phyloP scores from a whole-genome alignment of 1,140 invertebrate species.

The Theocolax elegans region DNA sequence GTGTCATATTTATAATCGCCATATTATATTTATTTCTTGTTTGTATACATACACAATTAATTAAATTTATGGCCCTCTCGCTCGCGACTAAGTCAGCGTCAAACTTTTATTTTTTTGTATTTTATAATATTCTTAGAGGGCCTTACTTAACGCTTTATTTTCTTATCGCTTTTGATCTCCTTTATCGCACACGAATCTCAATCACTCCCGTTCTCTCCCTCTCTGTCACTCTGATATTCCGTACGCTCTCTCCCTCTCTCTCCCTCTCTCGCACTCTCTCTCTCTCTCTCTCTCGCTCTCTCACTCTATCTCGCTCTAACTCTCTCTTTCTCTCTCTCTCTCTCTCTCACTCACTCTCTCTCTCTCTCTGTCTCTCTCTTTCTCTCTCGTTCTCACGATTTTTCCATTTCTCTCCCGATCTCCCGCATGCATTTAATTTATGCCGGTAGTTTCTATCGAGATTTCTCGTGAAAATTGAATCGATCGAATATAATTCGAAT shows the following conservation, averaged over 20 bases:
- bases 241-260: slow-evolving; percentile 32
- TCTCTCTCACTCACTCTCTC: slow-evolving; percentile 37
- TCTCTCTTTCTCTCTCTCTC: slow-evolving; percentile 38
- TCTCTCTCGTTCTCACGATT: slow-evolving; percentile 39
- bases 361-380: slow-evolving; percentile 32
- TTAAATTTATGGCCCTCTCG: slow-evolving; percentile 61
- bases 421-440: slow-evolving; percentile 40
- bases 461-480: slow-evolving; percentile 44
- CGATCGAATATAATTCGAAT: slow-evolving; percentile 33
- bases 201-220: slow-evolving; percentile 33
- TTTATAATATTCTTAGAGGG: slow-evolving; percentile 32
- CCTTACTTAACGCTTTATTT: slow-evolving; percentile 42
- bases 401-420: slow-evolving; percentile 32
- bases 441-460: slow-evolving; percentile 36
- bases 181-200: slow-evolving; percentile 43
- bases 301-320: too few species aligned
- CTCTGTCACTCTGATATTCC: slow-evolving; percentile 33
- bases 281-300: slow-evolving; percentile 35
- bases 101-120: slow-evolving; percentile 24
- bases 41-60: slow-evolving; percentile 67
- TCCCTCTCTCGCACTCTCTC: slow-evolving; percentile 33
- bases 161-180: slow-evolving; percentile 42
- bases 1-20: slow-evolving; percentile 66
- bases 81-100: slow-evolving; percentile 31
- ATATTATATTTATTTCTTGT: slow-evolving; percentile 65